Base-by-base conservation (phyloP, 2,113 vertebrate species). In the Equus przewalskii region DNA sequence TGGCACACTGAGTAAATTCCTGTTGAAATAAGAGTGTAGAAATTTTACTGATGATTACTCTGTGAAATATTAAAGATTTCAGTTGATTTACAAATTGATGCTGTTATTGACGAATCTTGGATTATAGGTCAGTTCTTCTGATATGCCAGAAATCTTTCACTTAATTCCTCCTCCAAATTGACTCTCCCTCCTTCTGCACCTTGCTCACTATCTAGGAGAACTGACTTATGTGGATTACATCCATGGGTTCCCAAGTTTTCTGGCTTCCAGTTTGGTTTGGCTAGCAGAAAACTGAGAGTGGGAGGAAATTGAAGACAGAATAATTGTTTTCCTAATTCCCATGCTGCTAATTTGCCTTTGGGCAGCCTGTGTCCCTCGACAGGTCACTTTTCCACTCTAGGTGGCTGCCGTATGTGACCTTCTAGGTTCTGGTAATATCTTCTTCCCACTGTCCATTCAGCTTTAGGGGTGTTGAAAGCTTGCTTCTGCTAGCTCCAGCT, bases 21-120 rank as follows among this genome's bases (percentile, higher is more conserved):
- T 97, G 21, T 87, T 75, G 78, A 95, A 92, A 58, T 46, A 92
- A 60, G 41, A 21, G 21, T 92, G 49, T n/a, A 85, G 65, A 92
- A 54, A 54, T 94, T 85, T 92, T 84, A 22, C 56, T 78, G 56
- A 62, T 91, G 60, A 96, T 46, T 92, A 62, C n/a, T 67, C 33
- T 81, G 84, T 62, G 36, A 89, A 94, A 22, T 15, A 87, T 69
- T 41, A 69, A 28, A 86, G 16, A 92, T 54, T 98, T 89, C 80
- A 80, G 14, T 19, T 94, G 81, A 69, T 89, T 94, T 97, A 87
- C 44, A 96, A 91, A 79, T 14, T 91, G 56, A 83, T 58, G 12
- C 5, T 70, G 16, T 54, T 89, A 80, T 87, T 95, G 18, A 75
- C 46, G 83, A 56, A 72, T 70, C 33, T 72, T 86, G 28, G 26